Base-by-base conservation (phyloP, 1,140 invertebrate genomes). In the Chrysopa pallens region DNA sequence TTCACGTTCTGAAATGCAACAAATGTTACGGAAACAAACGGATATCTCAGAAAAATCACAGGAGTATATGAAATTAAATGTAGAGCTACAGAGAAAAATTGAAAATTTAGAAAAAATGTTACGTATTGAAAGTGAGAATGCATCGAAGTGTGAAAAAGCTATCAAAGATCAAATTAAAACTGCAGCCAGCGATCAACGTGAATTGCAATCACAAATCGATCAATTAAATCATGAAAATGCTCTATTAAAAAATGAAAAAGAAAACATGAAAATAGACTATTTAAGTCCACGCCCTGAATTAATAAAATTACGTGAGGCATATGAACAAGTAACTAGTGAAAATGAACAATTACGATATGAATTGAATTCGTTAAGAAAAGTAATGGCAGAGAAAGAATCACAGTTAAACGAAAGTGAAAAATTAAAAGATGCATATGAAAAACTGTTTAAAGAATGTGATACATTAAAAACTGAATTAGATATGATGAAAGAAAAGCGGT, bases 391-490 rank as follows among this genome's bases (percentile, higher is more conserved):
- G 15, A 38, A 48, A n/a, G 54, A 49, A 31, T 6, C 33, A 7
- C 46, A 58, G 46, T 17, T 59, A 11, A 29, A n/a, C 23, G 50
- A 50, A 13, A 31, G 44, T 12, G 39, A 9, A 9, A 29, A 46
- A n/a, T 47, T 52, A 9, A 58, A 59, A 46, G 56, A 60, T 46
- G 51, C 54, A 8, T 60, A 59, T 41, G 53, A 57, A 45, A 54
- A 57, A 39, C 36, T 61, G 11, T 46, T 58, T 12, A 56, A 61
- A 46, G 55, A 59, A 40, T 59, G 59, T 42, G 55, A 48, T 37
- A 56, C 51, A 40, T 42, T 55, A 7, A 47, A 50, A 46, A 50
- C 50, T 0, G 57, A 61, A 41, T 38, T 59, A 1, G 57, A 61
- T 43, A 57, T 53, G 8, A 15, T 61, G 9, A 57, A 57, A 41